Percentiles rank a stretch among this genome's conserved stretches.
Evolutionary conservation across 2,797 vertebrate genomes (phyloP).

Genomic region (Amazona finschi): DNA sequence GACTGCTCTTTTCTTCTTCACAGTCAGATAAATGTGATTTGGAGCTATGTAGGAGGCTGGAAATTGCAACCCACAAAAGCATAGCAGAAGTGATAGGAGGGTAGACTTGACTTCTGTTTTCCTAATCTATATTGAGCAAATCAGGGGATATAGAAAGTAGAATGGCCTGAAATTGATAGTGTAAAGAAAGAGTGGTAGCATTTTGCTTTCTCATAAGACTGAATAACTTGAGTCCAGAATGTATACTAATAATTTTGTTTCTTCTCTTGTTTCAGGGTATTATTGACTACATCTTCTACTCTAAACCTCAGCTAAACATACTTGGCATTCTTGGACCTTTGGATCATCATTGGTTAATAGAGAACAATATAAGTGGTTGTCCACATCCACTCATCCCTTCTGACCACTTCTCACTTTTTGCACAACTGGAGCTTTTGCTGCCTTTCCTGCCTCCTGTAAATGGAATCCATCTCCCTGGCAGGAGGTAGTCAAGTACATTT

Average conservation of each 20-base stretch:
- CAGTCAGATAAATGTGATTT: background rate
- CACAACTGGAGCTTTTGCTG: slow-evolving; percentile 97
- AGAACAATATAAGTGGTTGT: slow-evolving; percentile 97
- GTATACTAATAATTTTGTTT: background rate
- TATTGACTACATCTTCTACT: slow-evolving; percentile 99
- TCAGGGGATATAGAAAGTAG: background rate
- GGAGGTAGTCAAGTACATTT: slow-evolving; percentile 91
- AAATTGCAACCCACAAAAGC: background rate
- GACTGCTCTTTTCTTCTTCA: background rate
- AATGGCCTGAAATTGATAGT: background rate
- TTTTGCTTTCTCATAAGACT: background rate
- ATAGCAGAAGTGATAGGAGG: background rate
- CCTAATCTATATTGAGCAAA: background rate
- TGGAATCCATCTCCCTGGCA: slow-evolving; percentile 92
- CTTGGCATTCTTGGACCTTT: slow-evolving; percentile 95
- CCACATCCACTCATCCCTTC: slow-evolving; percentile 97
- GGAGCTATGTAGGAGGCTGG: background rate
- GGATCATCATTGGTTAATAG: slow-evolving; percentile 94
- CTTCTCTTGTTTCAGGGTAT: slow-evolving; percentile 83
- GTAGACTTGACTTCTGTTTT: background rate
- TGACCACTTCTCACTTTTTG: slow-evolving; percentile 98
- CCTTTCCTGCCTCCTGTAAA: slow-evolving; percentile 92
- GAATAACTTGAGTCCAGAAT: background rate
- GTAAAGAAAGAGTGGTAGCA: background rate
- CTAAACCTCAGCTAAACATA: slow-evolving; percentile 96